A percentile compares a stretch with the other conserved stretches of the same genome.
Evolutionary conservation across 2,888 invertebrate genomes (phyloP).

Genomic region (Polyommatus iphigenia): DNA sequence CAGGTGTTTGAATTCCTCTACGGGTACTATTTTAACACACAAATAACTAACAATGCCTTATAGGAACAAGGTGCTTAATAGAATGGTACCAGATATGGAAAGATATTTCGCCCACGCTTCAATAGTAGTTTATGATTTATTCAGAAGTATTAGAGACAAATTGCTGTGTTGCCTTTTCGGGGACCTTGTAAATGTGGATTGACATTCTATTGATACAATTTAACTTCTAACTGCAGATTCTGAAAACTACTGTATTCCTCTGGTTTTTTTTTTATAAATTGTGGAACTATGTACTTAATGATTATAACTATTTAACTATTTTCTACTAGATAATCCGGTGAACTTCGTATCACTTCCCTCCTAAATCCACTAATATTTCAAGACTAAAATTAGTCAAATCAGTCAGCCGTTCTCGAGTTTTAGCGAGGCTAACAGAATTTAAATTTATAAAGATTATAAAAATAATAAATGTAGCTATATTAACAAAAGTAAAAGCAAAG

Average conservation of each 20-base stretch:
- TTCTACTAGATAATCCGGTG: too few relatives aligned
- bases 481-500: not conserved
- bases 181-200: conserved; percentile 28
- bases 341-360: too few relatives aligned
- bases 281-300: too few relatives aligned
- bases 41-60: conserved; percentile 47
- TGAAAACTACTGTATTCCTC: not conserved
- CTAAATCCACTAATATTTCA: too few relatives aligned
- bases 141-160: conserved; percentile 62
- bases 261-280: too few relatives aligned
- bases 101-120: conserved; percentile 69
- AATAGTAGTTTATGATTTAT: conserved; percentile 65
- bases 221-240: not conserved
- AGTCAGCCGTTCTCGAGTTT: too few relatives aligned
- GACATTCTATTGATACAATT: conserved; percentile 15
- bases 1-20: conserved; percentile 67
- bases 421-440: too few relatives aligned
- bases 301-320: too few relatives aligned
- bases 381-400: too few relatives aligned
- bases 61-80: conserved; percentile 56
- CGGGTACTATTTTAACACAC: conserved; percentile 50
- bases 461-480: not conserved
- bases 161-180: conserved; percentile 48
- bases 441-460: too few relatives aligned
- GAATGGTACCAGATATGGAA: conserved; percentile 52